phyloP scores from a whole-genome alignment of 2,797 vertebrate genomes.

The Mormyrops boulengeri region DNA sequence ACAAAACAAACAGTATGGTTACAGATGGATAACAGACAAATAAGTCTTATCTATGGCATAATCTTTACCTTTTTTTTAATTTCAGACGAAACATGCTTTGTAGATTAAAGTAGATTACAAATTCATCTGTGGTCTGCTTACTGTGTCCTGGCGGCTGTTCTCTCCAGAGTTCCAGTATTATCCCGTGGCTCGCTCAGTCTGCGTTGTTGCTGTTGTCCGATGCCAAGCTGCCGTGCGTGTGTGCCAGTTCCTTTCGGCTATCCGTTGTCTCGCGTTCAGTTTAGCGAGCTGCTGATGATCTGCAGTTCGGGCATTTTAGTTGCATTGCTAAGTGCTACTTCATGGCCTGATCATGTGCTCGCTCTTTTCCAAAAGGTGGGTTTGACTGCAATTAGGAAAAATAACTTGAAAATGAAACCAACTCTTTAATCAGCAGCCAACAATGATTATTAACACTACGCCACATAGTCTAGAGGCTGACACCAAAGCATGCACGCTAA shows the following conservation, averaged over 20 bases:
- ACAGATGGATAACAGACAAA: conserved; percentile 62
- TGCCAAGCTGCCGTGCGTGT: conserved; percentile 63
- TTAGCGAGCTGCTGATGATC: not conserved
- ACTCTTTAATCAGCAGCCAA: conserved; percentile 12
- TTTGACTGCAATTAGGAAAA: conserved; percentile 22
- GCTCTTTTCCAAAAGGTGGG: not conserved
- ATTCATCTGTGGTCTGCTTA: conserved; percentile 46
- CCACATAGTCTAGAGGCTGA: conserved; percentile 1
- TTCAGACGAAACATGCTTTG: conserved; percentile 61
- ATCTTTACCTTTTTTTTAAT: conserved; percentile 36
- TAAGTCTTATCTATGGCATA: conserved; percentile 57
- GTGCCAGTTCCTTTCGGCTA: conserved; percentile 59
- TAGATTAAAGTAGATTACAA: conserved; percentile 60
- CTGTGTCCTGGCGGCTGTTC: conserved; percentile 33
- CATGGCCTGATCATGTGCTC: not conserved
- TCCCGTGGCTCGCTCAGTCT: conserved; percentile 68
- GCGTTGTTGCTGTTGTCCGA: conserved; percentile 45
- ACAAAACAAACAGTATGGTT: conserved; percentile 63
- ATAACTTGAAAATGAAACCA: conserved; percentile 17
- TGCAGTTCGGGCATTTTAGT: not conserved
- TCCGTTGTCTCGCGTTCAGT: conserved; percentile 50
- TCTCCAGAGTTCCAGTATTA: conserved; percentile 50
- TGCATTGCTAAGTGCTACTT: not conserved
- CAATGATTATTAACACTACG: conserved; percentile 21
- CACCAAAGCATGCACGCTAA: not conserved